Conservation (phyloP, 1,140 invertebrate genomes). For the Drosophila mayri region DNA sequence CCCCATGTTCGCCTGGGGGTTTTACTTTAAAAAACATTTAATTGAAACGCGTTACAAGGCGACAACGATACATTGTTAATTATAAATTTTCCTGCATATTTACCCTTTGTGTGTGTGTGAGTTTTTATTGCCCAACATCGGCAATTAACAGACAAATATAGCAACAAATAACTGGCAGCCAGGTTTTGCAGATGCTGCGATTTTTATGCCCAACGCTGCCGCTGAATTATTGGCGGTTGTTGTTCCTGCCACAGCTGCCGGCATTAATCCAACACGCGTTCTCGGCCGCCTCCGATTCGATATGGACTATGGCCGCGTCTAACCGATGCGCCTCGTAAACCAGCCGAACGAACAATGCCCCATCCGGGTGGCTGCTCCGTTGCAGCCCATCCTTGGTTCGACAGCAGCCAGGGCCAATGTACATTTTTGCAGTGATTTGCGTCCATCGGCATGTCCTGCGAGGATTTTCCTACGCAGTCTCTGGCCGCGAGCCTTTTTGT, state of each 20-base stretch:
- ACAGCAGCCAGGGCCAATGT: conserved; percentile 35
- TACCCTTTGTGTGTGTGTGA: background rate
- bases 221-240: conserved; percentile 79
- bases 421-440: conserved; percentile 76
- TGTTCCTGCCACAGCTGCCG: conserved; percentile 64
- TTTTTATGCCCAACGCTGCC: conserved; percentile 67
- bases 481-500: conserved; percentile 25
- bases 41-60: conserved; percentile 46
- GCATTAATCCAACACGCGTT: conserved; percentile 63
- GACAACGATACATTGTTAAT: conserved; percentile 60
- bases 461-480: conserved; percentile 18
- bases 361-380: conserved; percentile 29
- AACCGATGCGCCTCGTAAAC: conserved; percentile 70
- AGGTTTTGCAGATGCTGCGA: conserved; percentile 67
- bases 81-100: conserved; percentile 41
- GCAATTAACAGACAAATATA: conserved; percentile 76
- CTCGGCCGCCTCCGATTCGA: conserved; percentile 3
- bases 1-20: conserved; percentile 1
- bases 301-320: conserved; percentile 17
- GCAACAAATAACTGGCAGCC: conserved; percentile 64
- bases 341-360: conserved; percentile 55
- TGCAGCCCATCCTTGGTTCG: conserved; percentile 4
- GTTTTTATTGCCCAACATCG: conserved; percentile 69
- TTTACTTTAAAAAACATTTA: conserved; percentile 42
- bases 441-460: conserved; percentile 68